A percentile compares a stretch with the other conserved stretches of the same genome.
Conservation (phyloP, 64 coral and sea anemone species). For the Stichodactyla helianthus region DNA sequence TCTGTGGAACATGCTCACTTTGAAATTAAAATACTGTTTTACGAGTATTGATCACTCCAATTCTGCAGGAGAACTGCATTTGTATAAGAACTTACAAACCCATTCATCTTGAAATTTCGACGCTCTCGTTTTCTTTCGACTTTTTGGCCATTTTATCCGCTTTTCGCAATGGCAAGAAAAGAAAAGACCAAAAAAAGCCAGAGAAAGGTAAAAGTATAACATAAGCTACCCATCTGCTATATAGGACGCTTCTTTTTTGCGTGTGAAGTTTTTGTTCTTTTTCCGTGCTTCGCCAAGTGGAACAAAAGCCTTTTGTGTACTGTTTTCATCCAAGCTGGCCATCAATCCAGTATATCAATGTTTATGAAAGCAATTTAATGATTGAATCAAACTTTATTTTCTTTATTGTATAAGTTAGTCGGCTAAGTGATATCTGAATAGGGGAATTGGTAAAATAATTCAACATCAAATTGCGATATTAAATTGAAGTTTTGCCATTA, state of each 20-base stretch:
- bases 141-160: background rate
- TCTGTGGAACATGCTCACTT: background rate
- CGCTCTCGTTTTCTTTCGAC: background rate
- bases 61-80: background rate
- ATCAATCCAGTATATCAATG: background rate
- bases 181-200: constrained; percentile 3
- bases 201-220: background rate
- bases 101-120: background rate
- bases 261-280: background rate
- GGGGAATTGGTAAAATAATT: too few species aligned
- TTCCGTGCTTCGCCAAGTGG: background rate
- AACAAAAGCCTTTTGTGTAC: background rate
- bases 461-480: too few species aligned
- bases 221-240: background rate
- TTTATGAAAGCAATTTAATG: background rate
- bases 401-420: background rate
- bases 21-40: background rate
- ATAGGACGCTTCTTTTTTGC: background rate
- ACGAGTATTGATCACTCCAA: background rate
- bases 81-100: background rate
- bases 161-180: background rate
- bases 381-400: background rate
- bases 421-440: background rate
- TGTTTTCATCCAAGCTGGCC: background rate
- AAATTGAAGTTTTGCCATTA: too few species aligned